Conservation (phyloP, 2,797 vertebrate genomes). For the Syngnathus acus region DNA sequence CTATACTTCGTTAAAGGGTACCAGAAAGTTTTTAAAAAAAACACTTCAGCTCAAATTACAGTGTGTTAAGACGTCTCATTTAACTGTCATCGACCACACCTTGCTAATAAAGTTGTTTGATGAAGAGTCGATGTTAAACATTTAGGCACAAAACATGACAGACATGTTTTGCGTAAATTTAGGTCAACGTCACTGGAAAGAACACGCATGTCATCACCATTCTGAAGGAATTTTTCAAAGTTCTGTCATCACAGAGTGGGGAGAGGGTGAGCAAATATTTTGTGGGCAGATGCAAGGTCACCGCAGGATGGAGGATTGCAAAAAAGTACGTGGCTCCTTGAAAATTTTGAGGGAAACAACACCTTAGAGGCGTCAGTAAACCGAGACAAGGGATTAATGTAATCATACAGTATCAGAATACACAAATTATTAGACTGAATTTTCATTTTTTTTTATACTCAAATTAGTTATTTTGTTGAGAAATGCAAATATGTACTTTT, state of each 20-base stretch:
- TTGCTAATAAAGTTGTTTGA: neutral
- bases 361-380: neutral
- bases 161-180: constrained; percentile 33
- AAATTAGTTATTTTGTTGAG: neutral
- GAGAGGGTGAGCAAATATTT: constrained; percentile 11
- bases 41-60: neutral
- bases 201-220: constrained; percentile 42
- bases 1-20: neutral
- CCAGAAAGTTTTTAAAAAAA: neutral
- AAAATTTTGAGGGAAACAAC: neutral
- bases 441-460: neutral
- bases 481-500: too few species aligned
- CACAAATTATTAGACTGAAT: neutral
- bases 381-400: neutral
- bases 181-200: constrained; percentile 19
- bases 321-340: constrained; percentile 19
- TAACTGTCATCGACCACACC: neutral
- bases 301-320: constrained; percentile 17
- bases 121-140: neutral
- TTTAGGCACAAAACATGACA: constrained; percentile 6
- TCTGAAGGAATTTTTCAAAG: constrained; percentile 21
- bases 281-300: constrained; percentile 14
- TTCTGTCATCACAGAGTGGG: constrained; percentile 36
- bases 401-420: too few species aligned
- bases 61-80: neutral